phyloP scores from a whole-genome alignment of 2,888 invertebrate genomes.

The Drosophila limbata region DNA sequence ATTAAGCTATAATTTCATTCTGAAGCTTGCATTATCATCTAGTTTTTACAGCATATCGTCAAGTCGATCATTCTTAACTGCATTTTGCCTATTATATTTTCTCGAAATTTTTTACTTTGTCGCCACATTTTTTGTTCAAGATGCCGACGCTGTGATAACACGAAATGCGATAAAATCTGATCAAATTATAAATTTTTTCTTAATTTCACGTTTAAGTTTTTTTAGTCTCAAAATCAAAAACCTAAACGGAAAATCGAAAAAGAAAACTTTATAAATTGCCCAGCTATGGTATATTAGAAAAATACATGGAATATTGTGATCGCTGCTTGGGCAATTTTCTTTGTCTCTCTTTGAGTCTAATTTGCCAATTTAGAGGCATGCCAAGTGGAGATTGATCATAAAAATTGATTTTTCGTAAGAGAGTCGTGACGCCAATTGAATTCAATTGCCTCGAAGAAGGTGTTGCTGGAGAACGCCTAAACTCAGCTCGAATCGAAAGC shows the following conservation, averaged over 20 bases:
- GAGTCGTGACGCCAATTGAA: slow-evolving; percentile 77
- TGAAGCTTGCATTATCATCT: not conserved
- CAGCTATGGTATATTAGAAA: slow-evolving; percentile 24
- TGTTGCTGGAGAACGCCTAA: slow-evolving; percentile 62
- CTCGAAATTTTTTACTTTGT: slow-evolving; percentile 65
- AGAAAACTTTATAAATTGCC: slow-evolving; percentile 58
- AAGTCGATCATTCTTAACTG: not conserved
- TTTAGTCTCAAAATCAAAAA: slow-evolving; percentile 17
- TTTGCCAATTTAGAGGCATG: slow-evolving; percentile 74
- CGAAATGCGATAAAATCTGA: slow-evolving; percentile 69
- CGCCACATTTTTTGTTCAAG: slow-evolving; percentile 46
- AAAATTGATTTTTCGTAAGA: slow-evolving; percentile 67
- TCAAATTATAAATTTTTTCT: slow-evolving; percentile 54
- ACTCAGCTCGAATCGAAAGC: slow-evolving; percentile 6
- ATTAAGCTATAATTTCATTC: not conserved
- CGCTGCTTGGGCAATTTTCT: slow-evolving; percentile 59
- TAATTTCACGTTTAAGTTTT: slow-evolving; percentile 41
- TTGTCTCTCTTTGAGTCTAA: slow-evolving; percentile 46
- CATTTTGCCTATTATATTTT: slow-evolving; percentile 14
- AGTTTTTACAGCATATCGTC: slow-evolving; percentile 20
- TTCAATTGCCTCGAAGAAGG: slow-evolving; percentile 67
- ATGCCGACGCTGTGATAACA: slow-evolving; percentile 70
- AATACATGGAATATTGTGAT: slow-evolving; percentile 21
- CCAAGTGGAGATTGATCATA: slow-evolving; percentile 76
- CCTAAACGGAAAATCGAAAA: slow-evolving; percentile 16